Evolutionary conservation across 2,113 vertebrate species (phyloP).

Genomic region (Rhadina sibilatrix): DNA sequence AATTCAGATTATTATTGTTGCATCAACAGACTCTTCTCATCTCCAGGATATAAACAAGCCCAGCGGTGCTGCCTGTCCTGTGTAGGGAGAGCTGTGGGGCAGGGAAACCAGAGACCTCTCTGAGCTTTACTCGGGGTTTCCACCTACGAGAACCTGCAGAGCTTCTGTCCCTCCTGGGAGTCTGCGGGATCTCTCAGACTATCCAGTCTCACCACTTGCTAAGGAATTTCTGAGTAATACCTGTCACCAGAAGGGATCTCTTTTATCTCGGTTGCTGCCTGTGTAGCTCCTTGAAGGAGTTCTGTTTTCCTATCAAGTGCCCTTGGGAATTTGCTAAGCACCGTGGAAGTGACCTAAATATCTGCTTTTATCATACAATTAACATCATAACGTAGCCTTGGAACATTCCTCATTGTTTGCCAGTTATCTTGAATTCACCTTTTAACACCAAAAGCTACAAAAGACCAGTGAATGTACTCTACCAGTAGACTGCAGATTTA

Average conservation of each 20-base stretch:
- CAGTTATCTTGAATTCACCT: slow-evolving; percentile 2
- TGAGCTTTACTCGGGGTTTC: not conserved
- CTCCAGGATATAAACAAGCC: not conserved
- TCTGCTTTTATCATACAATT: slow-evolving; percentile 5
- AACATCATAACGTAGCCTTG: not conserved
- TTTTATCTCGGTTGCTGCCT: not conserved
- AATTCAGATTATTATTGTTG: not conserved
- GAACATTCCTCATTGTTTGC: not conserved
- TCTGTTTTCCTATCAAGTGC: slow-evolving; percentile 18
- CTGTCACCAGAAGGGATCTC: slow-evolving; percentile 27
- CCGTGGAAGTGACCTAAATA: slow-evolving; percentile 29
- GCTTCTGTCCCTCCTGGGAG: not conserved
- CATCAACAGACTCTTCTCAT: not conserved
- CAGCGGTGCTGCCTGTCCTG: fast-evolving
- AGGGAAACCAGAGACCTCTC: not conserved
- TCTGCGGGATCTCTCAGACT: not conserved
- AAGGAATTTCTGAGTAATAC: slow-evolving; percentile 22
- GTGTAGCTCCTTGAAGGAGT: not conserved
- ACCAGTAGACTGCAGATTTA: not conserved
- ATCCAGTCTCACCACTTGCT: not conserved
- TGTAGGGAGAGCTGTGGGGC: not conserved
- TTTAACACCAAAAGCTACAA: not conserved
- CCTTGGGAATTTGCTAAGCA: slow-evolving; percentile 18
- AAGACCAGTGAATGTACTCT: not conserved
- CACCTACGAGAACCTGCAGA: not conserved